These are phyloP conservation scores for Neodiprion pinetum DNA, from an alignment of 1,140 invertebrate genomes.

Conservation along the genomic window DNA sequence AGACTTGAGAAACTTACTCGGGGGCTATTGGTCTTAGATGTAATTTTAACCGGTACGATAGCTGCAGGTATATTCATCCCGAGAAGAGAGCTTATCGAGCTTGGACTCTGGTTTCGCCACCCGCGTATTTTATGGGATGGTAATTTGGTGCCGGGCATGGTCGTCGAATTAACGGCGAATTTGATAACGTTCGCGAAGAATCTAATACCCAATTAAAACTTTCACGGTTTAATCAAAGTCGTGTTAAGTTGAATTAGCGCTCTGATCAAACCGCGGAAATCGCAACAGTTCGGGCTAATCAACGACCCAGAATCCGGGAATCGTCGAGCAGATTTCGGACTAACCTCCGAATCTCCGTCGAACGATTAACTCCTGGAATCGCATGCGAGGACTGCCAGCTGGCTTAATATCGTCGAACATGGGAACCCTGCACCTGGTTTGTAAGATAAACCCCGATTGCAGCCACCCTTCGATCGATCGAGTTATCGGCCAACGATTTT, in stretches of 20 bases:
- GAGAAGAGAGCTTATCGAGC: no score
- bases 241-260: neutral
- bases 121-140: no score
- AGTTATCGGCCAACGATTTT: no score
- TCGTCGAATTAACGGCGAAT: no score
- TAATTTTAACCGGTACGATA: no score
- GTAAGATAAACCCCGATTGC: slow-evolving; percentile 8
- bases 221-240: neutral
- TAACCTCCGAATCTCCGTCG: neutral
- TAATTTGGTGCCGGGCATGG: no score
- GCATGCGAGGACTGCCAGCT: neutral
- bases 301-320: neutral
- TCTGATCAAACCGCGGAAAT: neutral
- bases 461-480: neutral
- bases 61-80: no score
- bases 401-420: slow-evolving; percentile 16
- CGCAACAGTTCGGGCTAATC: neutral
- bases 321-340: neutral
- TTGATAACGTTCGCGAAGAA: no score
- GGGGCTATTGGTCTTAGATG: no score
- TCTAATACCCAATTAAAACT: neutral
- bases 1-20: neutral
- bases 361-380: neutral
- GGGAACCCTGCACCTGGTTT: slow-evolving; percentile 30
- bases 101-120: no score